These are phyloP conservation scores for Pterocles orientalis DNA, from an alignment of 2,113 vertebrate species.

Conservation along the genomic window DNA sequence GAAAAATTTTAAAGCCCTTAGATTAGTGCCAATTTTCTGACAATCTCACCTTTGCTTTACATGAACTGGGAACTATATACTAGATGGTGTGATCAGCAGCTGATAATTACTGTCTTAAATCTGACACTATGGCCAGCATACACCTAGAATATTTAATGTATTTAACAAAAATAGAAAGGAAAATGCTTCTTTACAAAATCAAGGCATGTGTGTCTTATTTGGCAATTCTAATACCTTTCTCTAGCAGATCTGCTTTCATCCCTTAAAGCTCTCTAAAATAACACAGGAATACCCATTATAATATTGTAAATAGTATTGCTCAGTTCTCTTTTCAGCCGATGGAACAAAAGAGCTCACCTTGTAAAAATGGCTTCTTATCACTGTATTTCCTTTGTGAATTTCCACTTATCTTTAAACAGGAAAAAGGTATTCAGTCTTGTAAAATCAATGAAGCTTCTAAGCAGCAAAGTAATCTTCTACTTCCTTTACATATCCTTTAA, in stretches of 20 bases:
- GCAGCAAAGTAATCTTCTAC: background rate
- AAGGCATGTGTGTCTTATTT: conserved; percentile 1
- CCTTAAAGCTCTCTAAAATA: conserved; percentile 61
- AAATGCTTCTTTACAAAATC: conserved; percentile 36
- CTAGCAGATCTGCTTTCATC: conserved; percentile 24
- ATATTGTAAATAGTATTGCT: conserved; percentile 45
- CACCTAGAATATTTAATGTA: background rate
- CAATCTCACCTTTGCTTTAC: background rate
- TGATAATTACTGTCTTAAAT: conserved; percentile 44
- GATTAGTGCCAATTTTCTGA: background rate
- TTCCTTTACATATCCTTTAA: background rate
- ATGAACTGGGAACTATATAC: background rate
- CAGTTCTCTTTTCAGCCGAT: conserved; percentile 28
- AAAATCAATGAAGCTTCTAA: conserved; percentile 46
- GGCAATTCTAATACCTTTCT: conserved; percentile 21
- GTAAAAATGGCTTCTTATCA: conserved; percentile 22
- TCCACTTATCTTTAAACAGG: conserved; percentile 34
- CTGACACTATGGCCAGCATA: background rate
- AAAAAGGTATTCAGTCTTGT: conserved; percentile 16
- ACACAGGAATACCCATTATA: conserved; percentile 23
- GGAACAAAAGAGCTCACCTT: conserved; percentile 16
- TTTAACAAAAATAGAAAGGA: conserved; percentile 13
- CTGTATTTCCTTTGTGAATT: conserved; percentile 50
- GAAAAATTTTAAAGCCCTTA: background rate
- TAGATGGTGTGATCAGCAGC: background rate